These are phyloP conservation scores for Sebastiscus tertius DNA, from an alignment of 2,797 vertebrate genomes.

Conservation along the genomic window DNA sequence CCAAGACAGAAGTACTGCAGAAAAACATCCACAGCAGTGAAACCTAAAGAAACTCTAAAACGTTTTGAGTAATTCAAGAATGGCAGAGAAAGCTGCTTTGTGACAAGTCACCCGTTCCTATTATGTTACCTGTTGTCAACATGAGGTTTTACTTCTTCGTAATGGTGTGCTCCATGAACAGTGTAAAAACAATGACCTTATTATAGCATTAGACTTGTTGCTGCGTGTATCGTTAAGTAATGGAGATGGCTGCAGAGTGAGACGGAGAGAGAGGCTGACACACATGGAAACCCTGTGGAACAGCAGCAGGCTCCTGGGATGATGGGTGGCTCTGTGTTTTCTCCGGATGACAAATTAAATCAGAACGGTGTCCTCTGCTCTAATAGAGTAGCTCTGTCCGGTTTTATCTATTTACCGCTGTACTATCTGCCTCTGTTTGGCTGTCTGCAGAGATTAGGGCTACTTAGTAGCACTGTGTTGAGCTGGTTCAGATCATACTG, in stretches of 20 bases:
- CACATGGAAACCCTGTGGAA: conserved; percentile 15
- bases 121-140: not conserved
- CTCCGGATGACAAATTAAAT: conserved; percentile 67
- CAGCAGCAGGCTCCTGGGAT: conserved; percentile 45
- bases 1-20: not conserved
- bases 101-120: not conserved
- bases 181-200: not conserved
- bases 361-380: conserved; percentile 53
- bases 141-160: not conserved
- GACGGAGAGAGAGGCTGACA: conserved; percentile 3
- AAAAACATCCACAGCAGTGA: not conserved
- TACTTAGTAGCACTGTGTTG: not conserved
- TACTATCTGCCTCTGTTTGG: conserved; percentile 31
- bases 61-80: not conserved
- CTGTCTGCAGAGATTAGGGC: conserved; percentile 17
- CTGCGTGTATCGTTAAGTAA: not conserved
- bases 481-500: conserved; percentile 15
- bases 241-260: conserved; percentile 6
- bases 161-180: not conserved
- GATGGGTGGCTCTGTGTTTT: conserved; percentile 49
- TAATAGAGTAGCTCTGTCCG: conserved; percentile 59
- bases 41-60: not conserved
- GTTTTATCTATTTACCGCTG: conserved; percentile 57
- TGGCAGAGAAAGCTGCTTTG: too few species aligned
- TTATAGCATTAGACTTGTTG: not conserved